A percentile compares a stretch with the other conserved stretches of the same genome.
Evolutionary conservation across 1,140 invertebrate genomes (phyloP).

Genomic region (Drosophila ohnishii): DNA sequence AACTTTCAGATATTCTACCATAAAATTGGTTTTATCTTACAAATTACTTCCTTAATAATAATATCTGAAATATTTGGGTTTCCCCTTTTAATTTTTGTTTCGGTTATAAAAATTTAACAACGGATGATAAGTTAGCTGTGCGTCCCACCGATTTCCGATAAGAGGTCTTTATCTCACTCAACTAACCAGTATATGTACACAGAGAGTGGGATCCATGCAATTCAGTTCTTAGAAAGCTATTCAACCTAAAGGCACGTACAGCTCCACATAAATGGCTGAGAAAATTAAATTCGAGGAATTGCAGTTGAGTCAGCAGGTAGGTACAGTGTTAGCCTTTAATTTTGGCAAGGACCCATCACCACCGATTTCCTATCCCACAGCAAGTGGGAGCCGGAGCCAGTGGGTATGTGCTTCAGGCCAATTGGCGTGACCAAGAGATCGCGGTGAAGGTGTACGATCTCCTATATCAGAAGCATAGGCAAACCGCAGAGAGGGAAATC

Average conservation of each 20-base stretch:
- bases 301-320: constrained; percentile 14
- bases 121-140: background rate
- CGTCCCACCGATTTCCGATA: constrained; percentile 13
- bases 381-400: constrained; percentile 6
- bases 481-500: constrained; percentile 18
- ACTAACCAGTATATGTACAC: background rate
- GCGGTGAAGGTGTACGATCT: constrained; percentile 16
- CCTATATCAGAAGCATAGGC: background rate
- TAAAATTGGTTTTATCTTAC: background rate
- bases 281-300: constrained; percentile 15
- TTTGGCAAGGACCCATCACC: background rate
- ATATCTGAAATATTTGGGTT: background rate
- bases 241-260: background rate
- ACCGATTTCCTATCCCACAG: background rate
- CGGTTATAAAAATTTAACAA: background rate
- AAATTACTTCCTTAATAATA: background rate
- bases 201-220: background rate
- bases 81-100: background rate
- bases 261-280: constrained; percentile 3
- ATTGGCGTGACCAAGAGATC: constrained; percentile 7
- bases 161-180: constrained; percentile 17
- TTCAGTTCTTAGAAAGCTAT: constrained; percentile 5
- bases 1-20: background rate
- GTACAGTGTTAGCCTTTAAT: background rate
- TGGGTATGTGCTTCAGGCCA: constrained; percentile 7